Evolutionary conservation across 2,113 vertebrate genomes (phyloP).

Genomic region (Axis porcinus): DNA sequence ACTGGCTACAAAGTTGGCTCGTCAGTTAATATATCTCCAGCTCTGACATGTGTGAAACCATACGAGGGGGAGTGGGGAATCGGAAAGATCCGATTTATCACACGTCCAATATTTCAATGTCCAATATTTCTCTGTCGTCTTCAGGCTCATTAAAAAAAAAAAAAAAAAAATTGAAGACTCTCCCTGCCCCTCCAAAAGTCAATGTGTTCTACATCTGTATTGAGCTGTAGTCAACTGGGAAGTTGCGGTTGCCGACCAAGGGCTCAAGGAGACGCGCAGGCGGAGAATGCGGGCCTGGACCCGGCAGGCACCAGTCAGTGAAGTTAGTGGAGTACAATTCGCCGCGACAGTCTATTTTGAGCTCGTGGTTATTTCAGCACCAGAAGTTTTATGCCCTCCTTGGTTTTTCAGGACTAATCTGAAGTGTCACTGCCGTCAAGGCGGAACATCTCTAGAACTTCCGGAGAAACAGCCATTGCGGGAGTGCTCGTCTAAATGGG

Average conservation of each 20-base stretch:
- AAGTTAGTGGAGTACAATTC: too few species aligned
- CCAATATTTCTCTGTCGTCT: background rate
- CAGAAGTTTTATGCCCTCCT: background rate
- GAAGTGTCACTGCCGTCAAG: background rate
- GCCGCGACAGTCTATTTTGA: too few species aligned
- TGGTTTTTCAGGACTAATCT: background rate
- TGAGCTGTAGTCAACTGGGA: background rate
- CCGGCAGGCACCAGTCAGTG: background rate
- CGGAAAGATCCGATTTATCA: background rate
- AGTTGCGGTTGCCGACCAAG: background rate
- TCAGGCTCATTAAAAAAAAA: background rate
- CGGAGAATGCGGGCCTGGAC: background rate
- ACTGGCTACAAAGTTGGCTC: background rate
- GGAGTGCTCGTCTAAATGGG: background rate
- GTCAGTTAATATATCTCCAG: background rate
- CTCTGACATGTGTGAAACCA: background rate
- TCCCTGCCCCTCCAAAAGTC: background rate
- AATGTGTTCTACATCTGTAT: background rate
- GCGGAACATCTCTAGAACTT: background rate
- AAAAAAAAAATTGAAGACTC: background rate
- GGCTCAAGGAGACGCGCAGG: background rate
- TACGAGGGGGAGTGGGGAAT: rapidly evolving
- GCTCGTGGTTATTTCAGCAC: background rate
- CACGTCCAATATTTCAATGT: background rate
- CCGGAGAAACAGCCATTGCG: background rate